Evolutionary conservation across 2,888 invertebrate species (phyloP).

Genomic region (Iselma pallidipennis): DNA sequence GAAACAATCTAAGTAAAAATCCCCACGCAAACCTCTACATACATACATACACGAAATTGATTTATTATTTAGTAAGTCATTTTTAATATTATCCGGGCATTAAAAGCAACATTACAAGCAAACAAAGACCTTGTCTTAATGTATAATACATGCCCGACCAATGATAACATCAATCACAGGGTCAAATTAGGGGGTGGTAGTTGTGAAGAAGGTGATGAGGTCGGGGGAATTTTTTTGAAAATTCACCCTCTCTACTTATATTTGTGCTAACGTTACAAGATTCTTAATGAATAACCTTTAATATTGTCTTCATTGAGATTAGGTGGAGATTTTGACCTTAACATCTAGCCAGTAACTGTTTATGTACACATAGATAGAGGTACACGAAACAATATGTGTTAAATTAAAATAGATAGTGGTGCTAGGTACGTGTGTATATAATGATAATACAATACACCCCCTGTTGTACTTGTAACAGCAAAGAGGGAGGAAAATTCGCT

Average conservation of each 20-base stretch:
- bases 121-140: slow-evolving; percentile 47
- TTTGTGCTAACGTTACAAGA: background rate
- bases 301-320: background rate
- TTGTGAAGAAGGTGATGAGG: background rate
- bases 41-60: slow-evolving; percentile 42
- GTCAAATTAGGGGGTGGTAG: background rate
- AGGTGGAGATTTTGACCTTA: background rate
- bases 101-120: slow-evolving; percentile 41
- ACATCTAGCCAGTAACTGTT: background rate
- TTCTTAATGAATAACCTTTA: too few species aligned
- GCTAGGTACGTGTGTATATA: slow-evolving; percentile 36
- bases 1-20: slow-evolving; percentile 46
- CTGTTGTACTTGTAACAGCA: background rate
- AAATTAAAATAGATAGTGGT: slow-evolving; percentile 36
- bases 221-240: slow-evolving; percentile 8
- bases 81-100: slow-evolving; percentile 51
- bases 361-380: background rate
- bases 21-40: slow-evolving; percentile 38
- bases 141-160: slow-evolving; percentile 39
- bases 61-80: slow-evolving; percentile 54
- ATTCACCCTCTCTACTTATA: slow-evolving; percentile 13
- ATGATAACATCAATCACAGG: slow-evolving; percentile 37
- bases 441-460: background rate
- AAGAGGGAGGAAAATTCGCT: slow-evolving; percentile 31
- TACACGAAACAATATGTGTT: slow-evolving; percentile 28